phyloP scores from a whole-genome alignment of 2,797 vertebrate genomes.

The Salarias fasciatus region DNA sequence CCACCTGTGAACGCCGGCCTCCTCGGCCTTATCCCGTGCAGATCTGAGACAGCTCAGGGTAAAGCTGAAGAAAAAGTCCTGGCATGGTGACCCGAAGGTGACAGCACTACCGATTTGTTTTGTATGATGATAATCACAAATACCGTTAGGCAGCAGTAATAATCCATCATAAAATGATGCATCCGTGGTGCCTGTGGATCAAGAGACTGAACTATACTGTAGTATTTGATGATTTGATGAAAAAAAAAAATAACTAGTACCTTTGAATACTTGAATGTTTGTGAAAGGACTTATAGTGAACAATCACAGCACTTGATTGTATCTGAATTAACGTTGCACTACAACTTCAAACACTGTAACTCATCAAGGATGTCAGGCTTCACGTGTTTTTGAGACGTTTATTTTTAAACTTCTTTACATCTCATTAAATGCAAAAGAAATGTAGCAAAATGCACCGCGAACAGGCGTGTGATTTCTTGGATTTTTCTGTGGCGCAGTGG shows the following conservation, averaged over 20 bases:
- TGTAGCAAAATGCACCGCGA: constrained; percentile 75
- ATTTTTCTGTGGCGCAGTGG: constrained; percentile 18
- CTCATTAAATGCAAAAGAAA: constrained; percentile 60
- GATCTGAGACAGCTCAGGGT: constrained; percentile 2
- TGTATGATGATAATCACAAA: neutral
- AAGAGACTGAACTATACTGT: neutral
- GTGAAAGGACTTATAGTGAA: constrained; percentile 12
- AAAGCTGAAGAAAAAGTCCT: constrained; percentile 6
- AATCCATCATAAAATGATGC: neutral
- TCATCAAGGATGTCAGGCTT: constrained; percentile 23
- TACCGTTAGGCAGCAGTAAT: too few relatives aligned
- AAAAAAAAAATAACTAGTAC: neutral
- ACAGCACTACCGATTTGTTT: constrained; percentile 1
- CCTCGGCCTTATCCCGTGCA: constrained; percentile 6
- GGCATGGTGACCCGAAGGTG: constrained; percentile 4
- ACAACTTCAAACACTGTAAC: neutral
- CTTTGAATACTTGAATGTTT: constrained; percentile 10
- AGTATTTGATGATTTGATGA: neutral
- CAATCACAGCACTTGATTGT: constrained; percentile 30
- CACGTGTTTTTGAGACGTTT: constrained; percentile 58
- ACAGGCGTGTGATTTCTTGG: constrained; percentile 5
- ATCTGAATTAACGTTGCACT: neutral
- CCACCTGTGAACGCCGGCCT: constrained; percentile 5
- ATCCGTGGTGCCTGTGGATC: neutral
- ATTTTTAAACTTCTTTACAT: constrained; percentile 67